Percentiles rank a stretch among this genome's conserved stretches.
phyloP scores from a whole-genome alignment of 2,113 vertebrate species.

The Protobothrops mucrosquamatus region DNA sequence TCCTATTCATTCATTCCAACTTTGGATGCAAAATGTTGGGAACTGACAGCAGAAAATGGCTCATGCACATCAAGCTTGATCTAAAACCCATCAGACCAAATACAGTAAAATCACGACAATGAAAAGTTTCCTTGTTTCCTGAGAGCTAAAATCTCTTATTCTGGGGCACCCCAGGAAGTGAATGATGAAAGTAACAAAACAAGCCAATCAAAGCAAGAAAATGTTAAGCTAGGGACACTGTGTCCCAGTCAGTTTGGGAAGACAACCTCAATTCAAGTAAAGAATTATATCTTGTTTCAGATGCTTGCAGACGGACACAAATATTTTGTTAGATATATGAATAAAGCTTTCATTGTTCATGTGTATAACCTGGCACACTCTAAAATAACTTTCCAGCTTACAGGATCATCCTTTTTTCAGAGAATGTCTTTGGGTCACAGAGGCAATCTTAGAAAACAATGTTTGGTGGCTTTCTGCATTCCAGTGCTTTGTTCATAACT shows the following conservation, averaged over 20 bases:
- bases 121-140: background rate
- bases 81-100: conserved; percentile 2
- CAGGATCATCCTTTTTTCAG: background rate
- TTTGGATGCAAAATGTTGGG: background rate
- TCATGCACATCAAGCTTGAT: background rate
- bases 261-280: background rate
- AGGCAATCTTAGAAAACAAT: background rate
- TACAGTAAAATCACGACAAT: background rate
- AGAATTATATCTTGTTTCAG: background rate
- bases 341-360: background rate
- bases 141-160: background rate
- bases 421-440: background rate
- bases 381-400: background rate
- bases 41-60: background rate
- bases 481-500: background rate
- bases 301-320: background rate
- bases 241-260: background rate
- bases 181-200: background rate
- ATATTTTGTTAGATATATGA: background rate
- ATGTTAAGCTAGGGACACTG: background rate
- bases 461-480: background rate
- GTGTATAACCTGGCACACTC: background rate
- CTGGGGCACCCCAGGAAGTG: background rate
- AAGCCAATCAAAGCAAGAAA: background rate
- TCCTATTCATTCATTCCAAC: background rate